Base-by-base conservation (phyloP, 2,888 invertebrate species). In the Callinectes sapidus region DNA sequence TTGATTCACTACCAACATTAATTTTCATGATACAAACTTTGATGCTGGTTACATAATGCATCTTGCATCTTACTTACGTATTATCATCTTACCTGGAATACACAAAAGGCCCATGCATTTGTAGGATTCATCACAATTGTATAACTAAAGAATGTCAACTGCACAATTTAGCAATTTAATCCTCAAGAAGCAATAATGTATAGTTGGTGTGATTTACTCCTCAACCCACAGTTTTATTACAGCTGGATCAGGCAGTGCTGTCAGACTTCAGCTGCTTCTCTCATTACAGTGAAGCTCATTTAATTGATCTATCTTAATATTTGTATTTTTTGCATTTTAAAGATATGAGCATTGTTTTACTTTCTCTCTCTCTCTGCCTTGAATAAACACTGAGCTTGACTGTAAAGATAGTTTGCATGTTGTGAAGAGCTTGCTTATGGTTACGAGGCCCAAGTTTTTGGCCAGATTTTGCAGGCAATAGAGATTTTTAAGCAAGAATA, bases 351-450 rank as follows among this genome's bases (percentile, higher is more conserved):
- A 77, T 23, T 28, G 71, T 23, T 61, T 23, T 23, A n/a, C n/a
- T n/a, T n/a, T n/a, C n/a, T 39, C 5, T 39, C 39, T 39, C 23
- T 61, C 61, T 61, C 23, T 77, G n/a, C 28, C n/a, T 54, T 87
- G 42, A 87, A 48, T 55, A 35, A 23, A 55, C 55, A 32, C 10
- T 39, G 87, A 66, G 88, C 54, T 88, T 92, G 92, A 89, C 86
- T 77, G 86, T 71, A 87, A 71, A 89, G 86, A 90, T 42, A 61
- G 54, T 77, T 71, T 87, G 92, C 92, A 92, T 92, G 92, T 39
- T 61, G 13, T 92, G 85, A 86, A 85, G 35, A 90, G 92, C 92
- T 92, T 92, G 92, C 92, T 92, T 89, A 66, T 90, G 89, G 86
- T 90, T 55, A 90, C 39, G 32, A n/a, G 86, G 71, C 92, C 90